These are phyloP conservation scores for Bradynema listronoti DNA, from an alignment of 1,140 invertebrate genomes.

Conservation along the genomic window DNA sequence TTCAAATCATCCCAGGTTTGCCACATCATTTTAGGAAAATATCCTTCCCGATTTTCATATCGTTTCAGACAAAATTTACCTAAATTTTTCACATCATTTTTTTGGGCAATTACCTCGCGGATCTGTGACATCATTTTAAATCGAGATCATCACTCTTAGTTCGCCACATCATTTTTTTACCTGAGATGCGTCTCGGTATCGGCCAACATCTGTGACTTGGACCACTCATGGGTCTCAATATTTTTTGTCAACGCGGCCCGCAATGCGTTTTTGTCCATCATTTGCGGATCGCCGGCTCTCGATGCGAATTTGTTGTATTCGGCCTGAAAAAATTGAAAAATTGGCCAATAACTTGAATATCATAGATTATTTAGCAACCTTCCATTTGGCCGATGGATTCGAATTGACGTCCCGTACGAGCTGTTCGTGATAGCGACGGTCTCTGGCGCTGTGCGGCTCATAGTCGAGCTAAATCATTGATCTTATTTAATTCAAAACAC, in stretches of 20 bases:
- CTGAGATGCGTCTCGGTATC: slow-evolving; percentile 17
- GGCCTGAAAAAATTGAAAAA: slow-evolving; percentile 18
- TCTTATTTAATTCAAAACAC: neutral
- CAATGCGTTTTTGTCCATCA: slow-evolving; percentile 25
- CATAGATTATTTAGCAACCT: slow-evolving; percentile 15
- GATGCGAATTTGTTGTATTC: slow-evolving; percentile 39
- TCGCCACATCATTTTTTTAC: too few relatives aligned
- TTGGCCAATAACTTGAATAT: neutral
- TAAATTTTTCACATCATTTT: too few relatives aligned
- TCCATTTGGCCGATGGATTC: slow-evolving; percentile 26
- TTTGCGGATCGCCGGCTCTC: slow-evolving; percentile 9
- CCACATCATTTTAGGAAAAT: too few relatives aligned
- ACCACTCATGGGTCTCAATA: slow-evolving; percentile 17
- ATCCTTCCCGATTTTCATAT: too few relatives aligned
- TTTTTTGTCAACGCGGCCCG: slow-evolving; percentile 22
- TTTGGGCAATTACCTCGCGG: too few relatives aligned
- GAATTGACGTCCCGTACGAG: slow-evolving; percentile 30
- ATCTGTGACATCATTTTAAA: too few relatives aligned
- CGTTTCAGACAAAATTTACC: too few relatives aligned
- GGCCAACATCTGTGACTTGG: slow-evolving; percentile 16
- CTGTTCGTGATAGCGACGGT: slow-evolving; percentile 20
- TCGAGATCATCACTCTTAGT: too few relatives aligned
- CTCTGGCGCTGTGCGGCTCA: slow-evolving; percentile 18
- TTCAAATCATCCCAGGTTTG: too few relatives aligned
- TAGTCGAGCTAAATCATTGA: slow-evolving; percentile 14